These are phyloP conservation scores for Vombatus ursinus DNA, from an alignment of 2,113 vertebrate genomes.

Conservation along the genomic window DNA sequence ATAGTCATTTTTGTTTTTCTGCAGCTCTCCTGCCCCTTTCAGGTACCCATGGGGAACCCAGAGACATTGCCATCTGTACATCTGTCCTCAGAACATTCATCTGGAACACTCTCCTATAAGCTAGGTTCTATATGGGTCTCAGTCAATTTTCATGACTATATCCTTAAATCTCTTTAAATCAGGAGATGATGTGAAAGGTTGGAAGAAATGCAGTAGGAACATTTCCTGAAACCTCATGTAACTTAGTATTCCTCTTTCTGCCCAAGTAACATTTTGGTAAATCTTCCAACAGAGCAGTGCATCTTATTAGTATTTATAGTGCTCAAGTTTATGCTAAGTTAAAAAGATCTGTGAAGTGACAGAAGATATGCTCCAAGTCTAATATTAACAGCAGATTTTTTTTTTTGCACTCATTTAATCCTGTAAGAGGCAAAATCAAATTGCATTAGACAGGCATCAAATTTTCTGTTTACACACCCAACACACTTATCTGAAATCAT, in stretches of 20 bases:
- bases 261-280: not conserved
- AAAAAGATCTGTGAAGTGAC: not conserved
- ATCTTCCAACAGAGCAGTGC: not conserved
- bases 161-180: not conserved
- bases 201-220: not conserved
- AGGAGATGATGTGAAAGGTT: not conserved
- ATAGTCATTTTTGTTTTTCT: not conserved
- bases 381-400: not conserved
- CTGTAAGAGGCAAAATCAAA: not conserved
- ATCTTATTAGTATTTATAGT: not conserved
- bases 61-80: not conserved
- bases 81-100: not conserved
- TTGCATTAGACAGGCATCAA: not conserved
- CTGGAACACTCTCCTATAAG: not conserved
- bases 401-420: not conserved
- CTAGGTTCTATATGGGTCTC: not conserved
- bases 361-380: not conserved
- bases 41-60: not conserved
- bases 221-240: not conserved
- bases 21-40: not conserved
- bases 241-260: not conserved
- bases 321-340: not conserved
- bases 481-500: not conserved
- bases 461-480: not conserved
- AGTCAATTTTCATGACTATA: not conserved